Conservation (phyloP, 2,888 invertebrate species). For the Abscondita cerata region DNA sequence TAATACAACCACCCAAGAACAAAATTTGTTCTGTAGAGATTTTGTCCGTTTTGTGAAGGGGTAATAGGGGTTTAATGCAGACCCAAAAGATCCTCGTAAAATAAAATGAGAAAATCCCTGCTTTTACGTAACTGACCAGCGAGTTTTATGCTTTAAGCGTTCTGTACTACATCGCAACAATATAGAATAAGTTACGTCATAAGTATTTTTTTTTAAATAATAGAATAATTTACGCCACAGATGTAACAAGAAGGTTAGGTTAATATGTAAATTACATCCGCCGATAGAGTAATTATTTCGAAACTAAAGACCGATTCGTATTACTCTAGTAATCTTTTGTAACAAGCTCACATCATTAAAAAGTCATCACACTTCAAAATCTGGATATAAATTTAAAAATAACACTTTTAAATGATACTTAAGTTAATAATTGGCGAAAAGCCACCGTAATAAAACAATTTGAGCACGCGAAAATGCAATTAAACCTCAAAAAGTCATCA, state of each 20-base stretch:
- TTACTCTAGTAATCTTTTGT: slow-evolving; percentile 20
- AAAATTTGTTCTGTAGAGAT: slow-evolving; percentile 15
- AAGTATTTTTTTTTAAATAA: neutral
- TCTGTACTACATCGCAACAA: neutral
- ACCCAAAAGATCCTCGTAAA: slow-evolving; percentile 23
- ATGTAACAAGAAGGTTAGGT: neutral
- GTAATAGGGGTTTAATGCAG: slow-evolving; percentile 21
- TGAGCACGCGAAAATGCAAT: slow-evolving; percentile 50
- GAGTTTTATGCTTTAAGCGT: slow-evolving; percentile 9
- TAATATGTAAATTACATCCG: slow-evolving; percentile 5
- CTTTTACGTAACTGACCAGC: slow-evolving; percentile 19
- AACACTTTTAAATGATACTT: slow-evolving; percentile 37
- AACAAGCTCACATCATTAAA: slow-evolving; percentile 32
- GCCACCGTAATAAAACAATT: slow-evolving; percentile 40
- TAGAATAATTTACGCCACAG: neutral
- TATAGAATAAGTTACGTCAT: neutral
- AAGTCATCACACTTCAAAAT: slow-evolving; percentile 37
- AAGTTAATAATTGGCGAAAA: slow-evolving; percentile 38
- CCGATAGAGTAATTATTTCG: slow-evolving; percentile 19
- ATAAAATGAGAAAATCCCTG: slow-evolving; percentile 23
- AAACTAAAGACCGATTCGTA: slow-evolving; percentile 14
- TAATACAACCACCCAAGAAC: slow-evolving; percentile 16
- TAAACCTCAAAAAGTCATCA: slow-evolving; percentile 52
- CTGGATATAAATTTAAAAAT: slow-evolving; percentile 34
- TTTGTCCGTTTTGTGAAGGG: slow-evolving; percentile 13